A percentile compares a stretch with the other conserved stretches of the same genome.
Conservation (phyloP, 2,113 vertebrate species). For the western clawed frog (Xenopus tropicalis) region DNA sequence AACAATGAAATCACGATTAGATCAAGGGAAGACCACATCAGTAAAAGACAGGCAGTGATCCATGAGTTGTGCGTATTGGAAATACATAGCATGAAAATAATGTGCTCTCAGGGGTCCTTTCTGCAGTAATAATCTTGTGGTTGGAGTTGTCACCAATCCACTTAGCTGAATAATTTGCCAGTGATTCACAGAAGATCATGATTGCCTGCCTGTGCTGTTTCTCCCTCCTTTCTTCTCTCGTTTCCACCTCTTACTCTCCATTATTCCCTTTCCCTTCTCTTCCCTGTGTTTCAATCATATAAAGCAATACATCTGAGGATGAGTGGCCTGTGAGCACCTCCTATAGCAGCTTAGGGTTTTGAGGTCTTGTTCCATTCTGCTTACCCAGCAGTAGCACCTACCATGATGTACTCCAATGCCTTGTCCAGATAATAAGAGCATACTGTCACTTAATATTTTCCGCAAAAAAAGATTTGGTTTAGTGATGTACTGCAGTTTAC, state of each 20-base stretch:
- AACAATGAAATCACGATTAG: conserved; percentile 30
- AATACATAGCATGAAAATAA: conserved; percentile 20
- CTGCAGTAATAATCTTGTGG: conserved; percentile 40
- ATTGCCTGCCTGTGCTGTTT: not conserved
- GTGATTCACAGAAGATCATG: conserved; percentile 23
- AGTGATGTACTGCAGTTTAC: too few relatives aligned
- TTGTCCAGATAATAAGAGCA: too few relatives aligned
- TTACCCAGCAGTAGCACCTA: too few relatives aligned
- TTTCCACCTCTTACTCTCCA: not conserved
- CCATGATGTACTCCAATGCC: too few relatives aligned
- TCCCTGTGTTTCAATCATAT: too few relatives aligned
- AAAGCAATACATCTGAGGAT: too few relatives aligned
- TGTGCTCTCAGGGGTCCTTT: conserved; percentile 30
- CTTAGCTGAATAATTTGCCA: conserved; percentile 38
- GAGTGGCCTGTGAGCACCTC: too few relatives aligned
- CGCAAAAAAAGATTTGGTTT: too few relatives aligned
- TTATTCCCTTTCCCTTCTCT: too few relatives aligned
- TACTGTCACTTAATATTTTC: too few relatives aligned
- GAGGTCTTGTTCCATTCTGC: too few relatives aligned
- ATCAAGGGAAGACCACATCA: conserved; percentile 15
- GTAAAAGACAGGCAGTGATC: conserved; percentile 9
- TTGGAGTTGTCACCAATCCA: conserved; percentile 35
- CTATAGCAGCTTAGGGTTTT: too few relatives aligned
- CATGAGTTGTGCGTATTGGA: conserved; percentile 30
- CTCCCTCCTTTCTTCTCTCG: not conserved